These are phyloP conservation scores for Callyntrura guangdongensis DNA, from an alignment of 2,888 invertebrate genomes.

Conservation along the genomic window DNA sequence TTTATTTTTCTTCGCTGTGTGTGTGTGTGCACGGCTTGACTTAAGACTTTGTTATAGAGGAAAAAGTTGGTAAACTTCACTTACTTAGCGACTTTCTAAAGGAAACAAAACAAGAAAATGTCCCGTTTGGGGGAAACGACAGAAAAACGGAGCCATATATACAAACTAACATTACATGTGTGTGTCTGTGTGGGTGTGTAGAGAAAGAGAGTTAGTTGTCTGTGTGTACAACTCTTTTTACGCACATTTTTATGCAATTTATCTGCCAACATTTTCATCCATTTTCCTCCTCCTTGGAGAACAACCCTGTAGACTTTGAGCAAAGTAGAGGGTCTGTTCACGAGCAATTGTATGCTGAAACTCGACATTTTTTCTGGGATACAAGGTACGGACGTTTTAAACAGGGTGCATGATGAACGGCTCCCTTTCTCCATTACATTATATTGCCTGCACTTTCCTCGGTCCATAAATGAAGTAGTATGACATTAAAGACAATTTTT, in stretches of 20 bases:
- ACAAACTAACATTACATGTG: neutral
- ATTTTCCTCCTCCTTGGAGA: neutral
- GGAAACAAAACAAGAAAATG: neutral
- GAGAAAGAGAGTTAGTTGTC: slow-evolving; percentile 5
- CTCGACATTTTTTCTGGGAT: neutral
- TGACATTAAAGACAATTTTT: neutral
- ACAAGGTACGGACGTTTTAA: neutral
- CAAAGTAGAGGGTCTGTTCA: neutral
- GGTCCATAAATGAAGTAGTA: slow-evolving; percentile 30
- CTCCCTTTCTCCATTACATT: neutral
- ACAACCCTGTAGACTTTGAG: neutral
- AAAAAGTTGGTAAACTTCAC: neutral
- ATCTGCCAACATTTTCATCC: slow-evolving; percentile 64
- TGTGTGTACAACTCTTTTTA: slow-evolving; percentile 79
- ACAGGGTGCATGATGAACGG: neutral
- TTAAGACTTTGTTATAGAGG: slow-evolving; percentile 20
- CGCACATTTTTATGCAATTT: slow-evolving; percentile 76
- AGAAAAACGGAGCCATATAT: neutral
- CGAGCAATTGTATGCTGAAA: neutral
- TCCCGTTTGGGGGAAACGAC: slow-evolving; percentile 12
- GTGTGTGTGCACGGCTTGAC: neutral
- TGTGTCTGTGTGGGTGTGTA: neutral
- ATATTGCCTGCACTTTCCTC: neutral
- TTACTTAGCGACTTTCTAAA: neutral
- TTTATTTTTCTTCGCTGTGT: neutral